Percentiles rank a stretch among this genome's conserved stretches.
These are phyloP conservation scores for Bombus polaris DNA, from an alignment of 1,140 invertebrate species.

Conservation along the genomic window DNA sequence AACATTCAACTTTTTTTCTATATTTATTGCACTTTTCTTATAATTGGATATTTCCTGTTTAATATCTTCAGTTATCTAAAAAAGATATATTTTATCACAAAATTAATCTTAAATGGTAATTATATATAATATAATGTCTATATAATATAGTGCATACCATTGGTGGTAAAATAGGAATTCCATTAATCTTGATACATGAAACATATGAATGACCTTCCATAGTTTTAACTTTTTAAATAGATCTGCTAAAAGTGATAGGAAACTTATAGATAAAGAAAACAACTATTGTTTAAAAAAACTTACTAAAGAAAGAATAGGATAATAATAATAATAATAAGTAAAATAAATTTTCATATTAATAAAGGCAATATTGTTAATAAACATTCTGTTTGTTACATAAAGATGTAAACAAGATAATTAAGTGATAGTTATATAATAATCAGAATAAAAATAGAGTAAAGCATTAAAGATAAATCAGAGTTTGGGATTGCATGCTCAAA, in stretches of 20 bases:
- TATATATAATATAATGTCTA: not conserved
- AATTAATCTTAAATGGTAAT: conserved; percentile 52
- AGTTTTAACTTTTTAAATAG: conserved; percentile 31
- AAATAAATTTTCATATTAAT: conserved; percentile 16
- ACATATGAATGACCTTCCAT: conserved; percentile 70
- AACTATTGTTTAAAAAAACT: not conserved
- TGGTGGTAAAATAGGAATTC: conserved; percentile 85
- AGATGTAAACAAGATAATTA: conserved; percentile 9
- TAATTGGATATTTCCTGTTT: conserved; percentile 86
- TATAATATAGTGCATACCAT: conserved; percentile 81
- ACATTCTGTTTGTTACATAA: conserved; percentile 1
- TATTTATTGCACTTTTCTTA: conserved; percentile 84
- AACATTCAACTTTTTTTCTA: conserved; percentile 81
- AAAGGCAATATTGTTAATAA: not conserved
- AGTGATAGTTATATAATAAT: conserved; percentile 3
- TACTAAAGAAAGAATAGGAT: not conserved
- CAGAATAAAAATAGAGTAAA: conserved; percentile 17
- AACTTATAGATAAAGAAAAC: not conserved
- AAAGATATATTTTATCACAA: conserved; percentile 20
- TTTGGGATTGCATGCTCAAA: not conserved
- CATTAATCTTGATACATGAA: conserved; percentile 85
- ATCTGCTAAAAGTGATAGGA: conserved; percentile 5
- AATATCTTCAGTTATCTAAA: conserved; percentile 84
- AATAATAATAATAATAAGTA: not conserved
- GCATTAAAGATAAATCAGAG: not conserved